Evolutionary conservation across 2,888 invertebrate species (phyloP), one percentile per base, ranked within the genome.

Genomic region (Odontothrips loti): DNA sequence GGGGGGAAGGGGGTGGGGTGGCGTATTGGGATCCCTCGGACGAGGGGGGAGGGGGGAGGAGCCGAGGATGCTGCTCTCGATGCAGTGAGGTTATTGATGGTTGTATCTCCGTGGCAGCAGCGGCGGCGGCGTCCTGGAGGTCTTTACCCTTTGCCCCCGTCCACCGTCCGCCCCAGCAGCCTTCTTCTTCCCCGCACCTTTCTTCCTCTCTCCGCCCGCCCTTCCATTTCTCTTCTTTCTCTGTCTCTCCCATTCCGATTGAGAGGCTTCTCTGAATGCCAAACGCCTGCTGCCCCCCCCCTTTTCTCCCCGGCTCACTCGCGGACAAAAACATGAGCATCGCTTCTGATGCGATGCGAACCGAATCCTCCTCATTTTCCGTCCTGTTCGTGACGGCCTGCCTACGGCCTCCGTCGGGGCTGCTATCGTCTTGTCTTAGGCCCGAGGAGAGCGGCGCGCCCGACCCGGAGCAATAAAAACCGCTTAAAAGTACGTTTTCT

Each of bases 41-140:
- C 63, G 63, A n/a, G 63, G 17, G 9, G 63, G n/a, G 63, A n/a
- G n/a, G 63, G n/a, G n/a, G n/a, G 63, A 63, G 63, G 63, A n/a
- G 68, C n/a, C n/a, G 23, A 23, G 23, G 23, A 68, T 51, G 58
- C 15, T 58, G 17, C 58, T n/a, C 68, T 27, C 68, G 68, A 23
- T 68, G 68, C 68, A 68, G 68, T 75, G 10, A 58, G 68, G 68
- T 75, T 75, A 75, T 75, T 75, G 68, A 75, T 75, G 68, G 68
- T 68, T 75, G 68, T 75, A 75, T 27, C 68, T 75, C 68, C 23
- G 68, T 75, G 68, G 68, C 27, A 27, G 68, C 27, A 23, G 68
- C 23, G 68, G 34, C 34, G 17, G 58, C 12, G 6, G 58, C 58
- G 58, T 43, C 58, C 58, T 58, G 58, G 68, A 75, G 68, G 68